Conservation (phyloP, 2,797 vertebrate species). For the Anguilla pacifica region DNA sequence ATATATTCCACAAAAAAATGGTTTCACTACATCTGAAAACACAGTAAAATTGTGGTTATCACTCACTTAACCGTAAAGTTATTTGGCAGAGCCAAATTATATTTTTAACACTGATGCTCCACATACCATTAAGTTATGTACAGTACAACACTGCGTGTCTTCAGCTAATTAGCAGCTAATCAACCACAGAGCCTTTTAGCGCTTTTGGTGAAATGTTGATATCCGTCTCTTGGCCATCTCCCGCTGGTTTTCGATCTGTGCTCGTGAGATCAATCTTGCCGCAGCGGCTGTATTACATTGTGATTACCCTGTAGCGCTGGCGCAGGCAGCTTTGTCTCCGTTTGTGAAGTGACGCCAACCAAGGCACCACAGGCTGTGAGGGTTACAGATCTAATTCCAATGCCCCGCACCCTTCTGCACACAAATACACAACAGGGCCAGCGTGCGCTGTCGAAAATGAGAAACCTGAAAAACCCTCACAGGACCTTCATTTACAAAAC, state of each 20-base stretch:
- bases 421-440: constrained; percentile 7
- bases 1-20: neutral
- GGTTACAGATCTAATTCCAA: constrained; percentile 24
- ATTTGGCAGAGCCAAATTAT: neutral
- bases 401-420: neutral
- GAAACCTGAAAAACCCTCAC: neutral
- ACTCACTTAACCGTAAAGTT: neutral
- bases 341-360: constrained; percentile 8
- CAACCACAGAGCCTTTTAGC: neutral
- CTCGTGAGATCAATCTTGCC: constrained; percentile 9
- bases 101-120: neutral
- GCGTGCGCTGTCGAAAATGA: neutral
- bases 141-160: neutral
- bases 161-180: neutral
- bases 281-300: neutral
- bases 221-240: neutral
- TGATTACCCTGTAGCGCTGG: constrained; percentile 10
- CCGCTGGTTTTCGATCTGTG: neutral
- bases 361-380: neutral
- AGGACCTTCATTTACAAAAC: neutral
- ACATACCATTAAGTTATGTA: neutral
- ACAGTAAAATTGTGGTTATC: neutral
- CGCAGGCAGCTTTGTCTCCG: constrained; percentile 20
- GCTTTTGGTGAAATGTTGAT: neutral
- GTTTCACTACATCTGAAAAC: neutral